phyloP scores from a whole-genome alignment of 2,113 vertebrate genomes.

The Calidris pygmaea region DNA sequence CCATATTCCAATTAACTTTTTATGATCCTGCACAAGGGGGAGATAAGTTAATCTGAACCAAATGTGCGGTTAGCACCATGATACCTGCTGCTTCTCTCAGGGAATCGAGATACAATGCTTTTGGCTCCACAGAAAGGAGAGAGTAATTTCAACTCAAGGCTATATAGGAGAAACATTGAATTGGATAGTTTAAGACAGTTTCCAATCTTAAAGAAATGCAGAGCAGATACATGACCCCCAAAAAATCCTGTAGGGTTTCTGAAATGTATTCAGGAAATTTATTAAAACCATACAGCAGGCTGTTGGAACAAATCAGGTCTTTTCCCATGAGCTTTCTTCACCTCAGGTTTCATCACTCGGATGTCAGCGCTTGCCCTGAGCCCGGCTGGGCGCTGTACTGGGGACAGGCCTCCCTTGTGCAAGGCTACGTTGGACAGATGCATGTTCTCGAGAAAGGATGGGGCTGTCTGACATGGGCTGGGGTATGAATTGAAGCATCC shows the following conservation, averaged over 20 bases:
- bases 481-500: neutral
- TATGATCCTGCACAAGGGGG: slow-evolving; percentile 5
- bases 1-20: slow-evolving; percentile 57
- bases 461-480: neutral
- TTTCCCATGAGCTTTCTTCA: neutral
- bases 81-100: slow-evolving; percentile 13
- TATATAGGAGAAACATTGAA: neutral
- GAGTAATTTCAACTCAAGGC: neutral
- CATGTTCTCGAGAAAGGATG: neutral
- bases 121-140: neutral
- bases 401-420: neutral
- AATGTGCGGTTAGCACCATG: slow-evolving; percentile 11
- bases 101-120: neutral
- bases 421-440: neutral
- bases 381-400: neutral
- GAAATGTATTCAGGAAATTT: slow-evolving; percentile 11
- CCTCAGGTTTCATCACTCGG: neutral
- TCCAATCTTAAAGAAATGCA: neutral
- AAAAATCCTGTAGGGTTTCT: slow-evolving; percentile 15
- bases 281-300: slow-evolving; percentile 44
- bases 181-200: neutral
- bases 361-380: neutral
- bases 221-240: neutral
- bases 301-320: slow-evolving; percentile 22
- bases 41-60: slow-evolving; percentile 50